Percentiles rank a stretch among this genome's conserved stretches.
phyloP scores from a whole-genome alignment of 2,797 vertebrate species.

The Merluccius polli region DNA sequence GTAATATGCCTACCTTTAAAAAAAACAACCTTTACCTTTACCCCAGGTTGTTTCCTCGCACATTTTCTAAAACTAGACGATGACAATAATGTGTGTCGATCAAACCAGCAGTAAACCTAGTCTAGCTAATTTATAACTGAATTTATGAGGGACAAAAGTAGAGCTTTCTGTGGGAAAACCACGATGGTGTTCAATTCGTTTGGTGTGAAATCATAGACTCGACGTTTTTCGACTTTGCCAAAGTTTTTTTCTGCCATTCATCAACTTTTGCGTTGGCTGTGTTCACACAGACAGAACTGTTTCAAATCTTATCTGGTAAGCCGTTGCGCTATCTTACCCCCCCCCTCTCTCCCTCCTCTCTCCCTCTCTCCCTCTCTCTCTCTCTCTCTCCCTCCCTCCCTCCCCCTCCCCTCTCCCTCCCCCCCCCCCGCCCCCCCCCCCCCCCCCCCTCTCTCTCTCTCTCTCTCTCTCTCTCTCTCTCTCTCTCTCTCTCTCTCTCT shows the following conservation, averaged over 20 bases:
- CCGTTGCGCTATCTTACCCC: background rate
- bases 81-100: background rate
- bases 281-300: background rate
- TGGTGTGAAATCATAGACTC: background rate
- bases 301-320: background rate
- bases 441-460: too few relatives aligned
- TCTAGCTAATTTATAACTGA: background rate
- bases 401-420: too few relatives aligned
- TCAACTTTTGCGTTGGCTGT: background rate
- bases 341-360: too few relatives aligned
- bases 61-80: background rate
- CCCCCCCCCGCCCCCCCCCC: too few relatives aligned
- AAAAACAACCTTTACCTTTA: background rate
- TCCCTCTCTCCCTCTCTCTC: too few relatives aligned
- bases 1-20: background rate
- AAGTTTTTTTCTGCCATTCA: background rate
- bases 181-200: background rate
- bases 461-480: too few relatives aligned
- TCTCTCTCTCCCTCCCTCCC: too few relatives aligned
- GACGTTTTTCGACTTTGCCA: background rate
- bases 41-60: background rate
- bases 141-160: background rate
- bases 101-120: background rate
- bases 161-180: background rate
- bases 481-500: constrained; percentile 2